phyloP scores from a whole-genome alignment of 2,888 invertebrate species.

The Penaeus monodon region DNA sequence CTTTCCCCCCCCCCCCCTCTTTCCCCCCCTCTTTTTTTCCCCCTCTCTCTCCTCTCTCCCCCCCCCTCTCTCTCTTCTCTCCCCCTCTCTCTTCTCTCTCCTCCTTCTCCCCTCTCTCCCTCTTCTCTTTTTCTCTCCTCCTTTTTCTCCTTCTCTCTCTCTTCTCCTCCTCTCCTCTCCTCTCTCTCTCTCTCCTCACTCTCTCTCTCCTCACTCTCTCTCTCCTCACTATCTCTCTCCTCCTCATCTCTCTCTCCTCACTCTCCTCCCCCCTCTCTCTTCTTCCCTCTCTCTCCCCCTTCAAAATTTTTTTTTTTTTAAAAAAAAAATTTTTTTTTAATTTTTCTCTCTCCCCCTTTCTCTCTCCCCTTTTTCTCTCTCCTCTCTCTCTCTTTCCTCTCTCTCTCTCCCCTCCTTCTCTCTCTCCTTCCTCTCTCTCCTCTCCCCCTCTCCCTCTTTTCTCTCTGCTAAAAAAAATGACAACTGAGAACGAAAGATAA shows the following conservation, averaged over 20 bases:
- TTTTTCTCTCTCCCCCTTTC: neutral
- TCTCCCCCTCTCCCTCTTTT: neutral
- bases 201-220: neutral
- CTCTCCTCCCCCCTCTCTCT: constrained; percentile 1
- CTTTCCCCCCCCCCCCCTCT: neutral
- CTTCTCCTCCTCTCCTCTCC: no score
- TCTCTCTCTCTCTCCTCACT: neutral
- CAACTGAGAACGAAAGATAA: neutral
- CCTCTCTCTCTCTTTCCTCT: constrained; percentile 6
- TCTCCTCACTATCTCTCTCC: neutral
- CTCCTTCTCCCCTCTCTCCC: neutral
- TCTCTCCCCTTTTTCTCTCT: neutral
- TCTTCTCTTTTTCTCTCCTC: neutral
- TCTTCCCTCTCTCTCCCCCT: constrained; percentile 1
- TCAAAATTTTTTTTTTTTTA: no score
- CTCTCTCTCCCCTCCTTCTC: no score
- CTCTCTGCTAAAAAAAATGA: constrained; percentile 6
- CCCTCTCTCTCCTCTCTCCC: no score
- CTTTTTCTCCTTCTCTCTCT: neutral
- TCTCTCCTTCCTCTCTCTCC: no score
- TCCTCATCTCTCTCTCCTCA: neutral
- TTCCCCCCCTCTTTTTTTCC: no score
- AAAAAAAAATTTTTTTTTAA: no score
- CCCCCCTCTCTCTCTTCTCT: no score
- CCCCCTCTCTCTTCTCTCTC: neutral